Percentiles rank a stretch among this genome's conserved stretches.
These are phyloP conservation scores for Otus scops DNA, from an alignment of 2,797 vertebrate species.

Conservation along the genomic window DNA sequence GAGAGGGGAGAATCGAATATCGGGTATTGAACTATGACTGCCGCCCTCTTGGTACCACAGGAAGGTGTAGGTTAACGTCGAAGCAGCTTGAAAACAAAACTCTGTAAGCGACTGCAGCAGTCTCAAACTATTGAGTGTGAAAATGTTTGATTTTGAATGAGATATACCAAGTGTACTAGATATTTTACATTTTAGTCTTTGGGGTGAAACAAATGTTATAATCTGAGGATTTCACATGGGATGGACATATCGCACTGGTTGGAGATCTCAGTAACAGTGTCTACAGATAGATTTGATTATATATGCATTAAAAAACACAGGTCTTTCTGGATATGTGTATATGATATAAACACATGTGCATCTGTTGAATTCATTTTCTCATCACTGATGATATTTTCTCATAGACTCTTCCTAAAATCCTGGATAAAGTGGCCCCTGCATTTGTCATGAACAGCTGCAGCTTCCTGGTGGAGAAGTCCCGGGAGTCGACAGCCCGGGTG, in stretches of 20 bases:
- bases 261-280: not conserved
- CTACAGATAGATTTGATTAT: not conserved
- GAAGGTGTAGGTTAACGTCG: not conserved
- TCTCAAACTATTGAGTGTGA: not conserved
- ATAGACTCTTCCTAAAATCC: slow-evolving; percentile 89
- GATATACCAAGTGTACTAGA: not conserved
- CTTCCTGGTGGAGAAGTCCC: slow-evolving; percentile 91
- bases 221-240: not conserved
- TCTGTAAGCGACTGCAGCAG: not conserved
- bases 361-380: not conserved
- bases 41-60: not conserved
- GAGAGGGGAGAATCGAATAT: not conserved
- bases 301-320: not conserved
- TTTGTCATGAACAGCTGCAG: slow-evolving; percentile 93
- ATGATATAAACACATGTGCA: not conserved
- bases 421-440: slow-evolving; percentile 88
- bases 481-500: slow-evolving; percentile 87
- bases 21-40: not conserved
- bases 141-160: not conserved
- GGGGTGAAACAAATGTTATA: not conserved
- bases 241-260: not conserved
- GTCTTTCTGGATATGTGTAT: not conserved
- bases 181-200: not conserved
- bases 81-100: not conserved
- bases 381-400: not conserved